phyloP scores from a whole-genome alignment of 1,140 invertebrate genomes.

The Drosophila ironensis region DNA sequence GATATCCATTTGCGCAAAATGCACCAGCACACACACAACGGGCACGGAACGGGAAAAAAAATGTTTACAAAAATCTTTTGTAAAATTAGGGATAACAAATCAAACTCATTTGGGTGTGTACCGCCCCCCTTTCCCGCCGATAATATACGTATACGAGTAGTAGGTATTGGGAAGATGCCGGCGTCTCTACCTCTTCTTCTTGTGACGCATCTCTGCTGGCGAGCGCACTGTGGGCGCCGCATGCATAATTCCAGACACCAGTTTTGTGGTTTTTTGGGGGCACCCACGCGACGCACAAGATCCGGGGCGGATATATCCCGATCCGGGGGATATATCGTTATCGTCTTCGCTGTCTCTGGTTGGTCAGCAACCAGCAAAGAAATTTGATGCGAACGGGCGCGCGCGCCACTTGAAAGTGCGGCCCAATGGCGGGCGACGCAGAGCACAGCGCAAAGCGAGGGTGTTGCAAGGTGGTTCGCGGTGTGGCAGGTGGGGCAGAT shows the following conservation, averaged over 20 bases:
- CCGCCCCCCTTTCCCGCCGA: too few species aligned
- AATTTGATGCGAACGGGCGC: conserved; percentile 58
- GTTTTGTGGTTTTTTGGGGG: conserved; percentile 51
- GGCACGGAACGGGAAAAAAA: too few species aligned
- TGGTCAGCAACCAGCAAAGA: background rate
- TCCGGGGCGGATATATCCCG: conserved; percentile 2
- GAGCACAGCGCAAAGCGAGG: conserved; percentile 4
- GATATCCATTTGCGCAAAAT: too few species aligned
- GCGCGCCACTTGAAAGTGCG: conserved; percentile 60
- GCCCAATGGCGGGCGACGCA: conserved; percentile 1
- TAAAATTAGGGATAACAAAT: too few species aligned
- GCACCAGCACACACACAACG: too few species aligned
- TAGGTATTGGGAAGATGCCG: background rate
- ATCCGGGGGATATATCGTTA: background rate
- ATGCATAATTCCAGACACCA: conserved; percentile 77
- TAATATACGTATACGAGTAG: too few species aligned
- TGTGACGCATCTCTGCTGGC: conserved; percentile 77
- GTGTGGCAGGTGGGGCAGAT: too few species aligned
- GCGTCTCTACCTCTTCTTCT: conserved; percentile 73
- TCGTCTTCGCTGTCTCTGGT: background rate
- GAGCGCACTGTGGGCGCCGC: conserved; percentile 70
- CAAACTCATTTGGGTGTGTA: too few species aligned
- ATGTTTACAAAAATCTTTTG: too few species aligned
- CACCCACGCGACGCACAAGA: conserved; percentile 40
- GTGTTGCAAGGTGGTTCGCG: background rate